Conservation (phyloP, 2,888 invertebrate genomes). For the Eupithecia pulchellata region DNA sequence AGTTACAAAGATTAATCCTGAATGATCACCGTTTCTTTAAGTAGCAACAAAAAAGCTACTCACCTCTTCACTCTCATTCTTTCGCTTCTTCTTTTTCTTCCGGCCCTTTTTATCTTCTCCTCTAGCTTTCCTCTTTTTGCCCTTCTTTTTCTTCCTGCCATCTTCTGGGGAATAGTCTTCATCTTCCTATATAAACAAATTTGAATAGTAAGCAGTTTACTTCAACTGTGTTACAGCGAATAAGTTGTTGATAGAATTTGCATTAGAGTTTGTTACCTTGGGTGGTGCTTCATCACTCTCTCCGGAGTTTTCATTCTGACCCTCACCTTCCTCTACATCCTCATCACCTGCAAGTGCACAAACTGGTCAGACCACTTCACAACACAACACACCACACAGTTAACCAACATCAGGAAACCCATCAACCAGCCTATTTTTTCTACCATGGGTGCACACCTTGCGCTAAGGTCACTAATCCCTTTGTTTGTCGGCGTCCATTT, state of each 20-base stretch:
- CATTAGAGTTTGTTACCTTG: conserved; percentile 74
- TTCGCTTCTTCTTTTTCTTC: conserved; percentile 97
- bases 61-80: conserved; percentile 94
- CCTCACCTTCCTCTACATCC: conserved; percentile 89
- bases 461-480: conserved; percentile 88
- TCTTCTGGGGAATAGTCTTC: conserved; percentile 95
- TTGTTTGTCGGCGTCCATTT: conserved; percentile 92
- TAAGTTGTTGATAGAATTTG: not conserved
- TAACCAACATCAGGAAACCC: conserved; percentile 59
- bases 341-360: conserved; percentile 86
- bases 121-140: conserved; percentile 96
- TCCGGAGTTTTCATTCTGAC: conserved; percentile 89
- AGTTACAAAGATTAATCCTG: not conserved
- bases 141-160: conserved; percentile 94
- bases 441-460: conserved; percentile 73
- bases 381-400: conserved; percentile 57
- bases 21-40: not conserved
- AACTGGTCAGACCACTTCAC: conserved; percentile 76
- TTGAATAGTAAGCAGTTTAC: conserved; percentile 20
- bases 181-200: conserved; percentile 86
- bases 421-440: conserved; percentile 58
- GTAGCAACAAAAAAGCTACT: conserved; percentile 38
- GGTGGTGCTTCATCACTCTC: conserved; percentile 90
- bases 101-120: conserved; percentile 96
- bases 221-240: conserved; percentile 23